A percentile compares a stretch with the other conserved stretches of the same genome.
Conservation (phyloP, 1,140 invertebrate species). For the Archivesica marissinica region DNA sequence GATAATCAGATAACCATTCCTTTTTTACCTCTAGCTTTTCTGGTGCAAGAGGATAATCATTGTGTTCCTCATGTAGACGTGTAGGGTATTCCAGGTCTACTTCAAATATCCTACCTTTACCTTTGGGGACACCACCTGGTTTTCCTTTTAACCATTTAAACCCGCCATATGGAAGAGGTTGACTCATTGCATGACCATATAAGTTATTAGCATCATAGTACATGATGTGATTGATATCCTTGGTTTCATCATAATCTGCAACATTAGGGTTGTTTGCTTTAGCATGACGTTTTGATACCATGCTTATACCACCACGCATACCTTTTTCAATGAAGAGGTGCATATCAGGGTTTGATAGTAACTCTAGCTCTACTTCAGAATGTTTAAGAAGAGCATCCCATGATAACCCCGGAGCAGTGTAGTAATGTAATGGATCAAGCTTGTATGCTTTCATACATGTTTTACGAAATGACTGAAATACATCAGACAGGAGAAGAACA, state of each 20-base stretch:
- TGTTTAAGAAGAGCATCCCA: conserved; percentile 62
- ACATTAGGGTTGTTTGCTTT: conserved; percentile 71
- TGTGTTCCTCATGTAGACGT: too few relatives aligned
- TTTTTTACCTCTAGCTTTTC: too few relatives aligned
- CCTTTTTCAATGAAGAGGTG: conserved; percentile 70
- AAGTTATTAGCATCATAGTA: conserved; percentile 62
- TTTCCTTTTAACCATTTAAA: conserved; percentile 50
- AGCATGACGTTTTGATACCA: conserved; percentile 56
- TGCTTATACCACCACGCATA: conserved; percentile 67
- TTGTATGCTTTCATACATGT: conserved; percentile 61
- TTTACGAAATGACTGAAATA: conserved; percentile 71
- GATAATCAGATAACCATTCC: too few relatives aligned
- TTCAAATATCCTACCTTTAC: conserved; percentile 24
- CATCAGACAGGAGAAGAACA: conserved; percentile 66
- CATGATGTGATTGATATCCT: conserved; percentile 57
- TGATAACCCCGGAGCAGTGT: conserved; percentile 68
- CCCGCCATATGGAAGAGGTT: conserved; percentile 23
- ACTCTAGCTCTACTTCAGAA: conserved; percentile 65
- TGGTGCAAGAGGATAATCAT: too few relatives aligned
- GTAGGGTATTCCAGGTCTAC: conserved; percentile 61
- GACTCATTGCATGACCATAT: conserved; percentile 45
- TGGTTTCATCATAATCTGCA: conserved; percentile 52
- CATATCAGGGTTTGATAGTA: conserved; percentile 71
- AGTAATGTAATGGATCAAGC: conserved; percentile 65
- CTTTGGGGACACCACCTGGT: too few relatives aligned